A percentile compares a stretch with the other conserved stretches of the same genome.
Conservation (phyloP, 2,113 vertebrate genomes). For the Camarhynchus parvulus region DNA sequence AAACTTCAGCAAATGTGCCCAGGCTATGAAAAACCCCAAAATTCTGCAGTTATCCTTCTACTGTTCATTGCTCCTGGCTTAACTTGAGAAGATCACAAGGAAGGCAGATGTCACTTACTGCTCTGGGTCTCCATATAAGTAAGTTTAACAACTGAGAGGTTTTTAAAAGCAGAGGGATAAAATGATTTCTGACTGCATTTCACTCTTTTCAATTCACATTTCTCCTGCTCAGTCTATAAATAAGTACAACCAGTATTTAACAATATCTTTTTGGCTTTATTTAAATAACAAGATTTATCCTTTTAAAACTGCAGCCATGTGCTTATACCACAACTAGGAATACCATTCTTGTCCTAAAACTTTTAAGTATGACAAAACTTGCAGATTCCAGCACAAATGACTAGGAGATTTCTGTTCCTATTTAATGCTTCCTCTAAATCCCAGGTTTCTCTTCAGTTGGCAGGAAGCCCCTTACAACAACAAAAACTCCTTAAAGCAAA, state of each 20-base stretch:
- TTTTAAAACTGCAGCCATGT: neutral
- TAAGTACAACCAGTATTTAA: neutral
- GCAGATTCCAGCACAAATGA: neutral
- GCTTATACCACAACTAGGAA: neutral
- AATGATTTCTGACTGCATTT: neutral
- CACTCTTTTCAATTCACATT: neutral
- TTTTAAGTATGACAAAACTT: neutral
- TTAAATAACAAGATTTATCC: neutral
- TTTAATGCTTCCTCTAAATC: neutral
- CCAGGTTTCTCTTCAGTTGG: neutral
- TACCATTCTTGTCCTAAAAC: neutral
- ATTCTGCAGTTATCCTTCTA: neutral
- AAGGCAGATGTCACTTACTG: neutral
- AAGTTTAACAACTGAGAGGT: neutral
- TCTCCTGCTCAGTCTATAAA: neutral
- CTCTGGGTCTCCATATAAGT: neutral
- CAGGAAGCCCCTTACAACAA: neutral
- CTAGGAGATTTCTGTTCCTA: neutral
- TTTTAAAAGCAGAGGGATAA: neutral
- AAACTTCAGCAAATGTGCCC: neutral
- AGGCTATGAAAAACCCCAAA: accelerated
- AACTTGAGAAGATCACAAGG: neutral
- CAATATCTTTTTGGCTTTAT: neutral
- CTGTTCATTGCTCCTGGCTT: neutral
- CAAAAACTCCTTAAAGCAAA: neutral